These are phyloP conservation scores for Pammene fasciana DNA, from an alignment of 2,888 invertebrate species.

Conservation along the genomic window DNA sequence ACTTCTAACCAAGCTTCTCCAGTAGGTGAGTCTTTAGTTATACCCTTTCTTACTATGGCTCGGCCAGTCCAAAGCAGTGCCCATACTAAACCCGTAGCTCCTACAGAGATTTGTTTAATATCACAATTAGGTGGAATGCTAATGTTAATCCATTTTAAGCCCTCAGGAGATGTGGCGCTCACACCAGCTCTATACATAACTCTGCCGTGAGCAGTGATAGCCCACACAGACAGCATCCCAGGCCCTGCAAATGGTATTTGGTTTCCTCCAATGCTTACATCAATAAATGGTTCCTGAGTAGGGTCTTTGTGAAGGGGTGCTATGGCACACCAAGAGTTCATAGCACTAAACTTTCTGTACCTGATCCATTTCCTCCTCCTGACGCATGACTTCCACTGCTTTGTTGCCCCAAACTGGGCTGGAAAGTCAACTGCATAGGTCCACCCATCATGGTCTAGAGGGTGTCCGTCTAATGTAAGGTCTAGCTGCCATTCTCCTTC, in stretches of 20 bases:
- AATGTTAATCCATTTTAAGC: constrained; percentile 91
- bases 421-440: constrained; percentile 97
- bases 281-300: constrained; percentile 96
- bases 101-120: constrained; percentile 92
- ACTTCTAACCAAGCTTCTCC: constrained; percentile 92
- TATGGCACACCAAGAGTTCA: constrained; percentile 96
- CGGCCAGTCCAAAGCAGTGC: constrained; percentile 92
- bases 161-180: constrained; percentile 92
- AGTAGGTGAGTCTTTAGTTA: constrained; percentile 89
- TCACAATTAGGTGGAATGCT: constrained; percentile 90
- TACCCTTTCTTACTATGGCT: constrained; percentile 90
- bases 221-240: constrained; percentile 94
- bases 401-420: constrained; percentile 89
- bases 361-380: constrained; percentile 95
- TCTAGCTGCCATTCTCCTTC: constrained; percentile 97
- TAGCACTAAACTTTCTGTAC: constrained; percentile 92
- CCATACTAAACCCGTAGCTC: constrained; percentile 94
- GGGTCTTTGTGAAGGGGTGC: constrained; percentile 94
- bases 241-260: constrained; percentile 89
- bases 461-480: constrained; percentile 92
- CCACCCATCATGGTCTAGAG: constrained; percentile 96
- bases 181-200: constrained; percentile 95
- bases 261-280: constrained; percentile 93
- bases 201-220: constrained; percentile 95
- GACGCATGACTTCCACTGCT: constrained; percentile 95